phyloP scores from a whole-genome alignment of 2,113 vertebrate species.

The Mandrillus leucophaeus region DNA sequence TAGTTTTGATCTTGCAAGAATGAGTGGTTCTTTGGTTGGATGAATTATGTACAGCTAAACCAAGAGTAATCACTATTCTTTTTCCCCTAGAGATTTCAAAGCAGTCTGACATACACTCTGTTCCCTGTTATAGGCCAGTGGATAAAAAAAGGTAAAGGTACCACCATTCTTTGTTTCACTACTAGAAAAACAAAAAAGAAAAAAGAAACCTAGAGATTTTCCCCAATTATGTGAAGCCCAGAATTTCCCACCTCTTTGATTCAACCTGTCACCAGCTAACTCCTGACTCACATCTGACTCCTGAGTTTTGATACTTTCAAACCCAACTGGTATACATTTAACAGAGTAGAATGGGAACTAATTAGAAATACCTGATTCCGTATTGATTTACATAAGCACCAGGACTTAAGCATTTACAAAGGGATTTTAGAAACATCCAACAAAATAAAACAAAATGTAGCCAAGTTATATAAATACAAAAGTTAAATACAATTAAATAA shows the following conservation, averaged over 20 bases:
- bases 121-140: background rate
- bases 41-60: conserved; percentile 27
- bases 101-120: background rate
- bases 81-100: background rate
- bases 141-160: background rate
- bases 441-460: conserved; percentile 50
- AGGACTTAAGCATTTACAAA: conserved; percentile 29
- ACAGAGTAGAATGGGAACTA: conserved; percentile 14
- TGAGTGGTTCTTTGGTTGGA: background rate
- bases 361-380: conserved; percentile 16
- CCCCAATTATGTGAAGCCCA: background rate
- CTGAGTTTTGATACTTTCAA: conserved; percentile 19
- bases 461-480: conserved; percentile 25
- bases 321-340: background rate
- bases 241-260: conserved; percentile 7
- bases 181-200: background rate
- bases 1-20: conserved; percentile 35
- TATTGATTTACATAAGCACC: background rate
- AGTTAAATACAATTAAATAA: conserved; percentile 40
- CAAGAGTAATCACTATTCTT: background rate
- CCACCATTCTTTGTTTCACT: conserved; percentile 7
- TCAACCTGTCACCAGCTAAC: background rate
- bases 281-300: background rate
- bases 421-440: conserved; percentile 36
- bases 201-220: background rate